These are phyloP conservation scores for Alosa alosa DNA, from an alignment of 2,113 vertebrate species.

Conservation along the genomic window DNA sequence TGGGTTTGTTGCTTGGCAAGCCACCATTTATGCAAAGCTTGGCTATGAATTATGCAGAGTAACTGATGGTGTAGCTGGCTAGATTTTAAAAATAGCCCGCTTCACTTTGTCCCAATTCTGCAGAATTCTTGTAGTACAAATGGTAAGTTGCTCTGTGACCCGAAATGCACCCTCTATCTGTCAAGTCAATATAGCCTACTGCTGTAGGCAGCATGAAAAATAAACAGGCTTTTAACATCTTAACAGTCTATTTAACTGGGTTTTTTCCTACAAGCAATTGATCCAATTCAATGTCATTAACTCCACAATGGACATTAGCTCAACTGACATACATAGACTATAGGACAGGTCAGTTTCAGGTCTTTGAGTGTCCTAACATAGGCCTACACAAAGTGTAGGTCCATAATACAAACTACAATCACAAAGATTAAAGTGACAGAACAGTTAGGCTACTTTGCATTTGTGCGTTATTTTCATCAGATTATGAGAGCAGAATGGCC, in stretches of 20 bases:
- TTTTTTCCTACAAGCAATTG: slow-evolving; percentile 38
- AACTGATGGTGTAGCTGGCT: slow-evolving; percentile 3
- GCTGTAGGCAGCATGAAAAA: slow-evolving; percentile 28
- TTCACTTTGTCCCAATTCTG: neutral
- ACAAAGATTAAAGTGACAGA: neutral
- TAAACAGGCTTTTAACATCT: slow-evolving; percentile 36
- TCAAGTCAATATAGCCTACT: neutral
- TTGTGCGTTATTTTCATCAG: neutral
- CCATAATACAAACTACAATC: no score
- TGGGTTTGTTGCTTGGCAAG: neutral
- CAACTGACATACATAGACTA: neutral
- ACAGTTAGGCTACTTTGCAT: neutral
- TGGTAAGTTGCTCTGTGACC: neutral
- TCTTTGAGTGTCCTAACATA: neutral
- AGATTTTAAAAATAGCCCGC: neutral
- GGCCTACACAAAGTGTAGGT: no score
- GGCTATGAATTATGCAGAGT: neutral
- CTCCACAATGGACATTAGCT: slow-evolving; percentile 4
- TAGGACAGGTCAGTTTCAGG: neutral
- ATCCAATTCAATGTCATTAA: slow-evolving; percentile 28
- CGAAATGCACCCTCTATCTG: neutral
- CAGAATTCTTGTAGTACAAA: neutral
- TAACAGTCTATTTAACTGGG: neutral
- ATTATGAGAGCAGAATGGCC: neutral
- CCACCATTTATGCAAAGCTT: neutral